A percentile compares a stretch with the other conserved stretches of the same genome.
phyloP scores from a whole-genome alignment of 2,888 invertebrate genomes.

The Parnassius apollo region DNA sequence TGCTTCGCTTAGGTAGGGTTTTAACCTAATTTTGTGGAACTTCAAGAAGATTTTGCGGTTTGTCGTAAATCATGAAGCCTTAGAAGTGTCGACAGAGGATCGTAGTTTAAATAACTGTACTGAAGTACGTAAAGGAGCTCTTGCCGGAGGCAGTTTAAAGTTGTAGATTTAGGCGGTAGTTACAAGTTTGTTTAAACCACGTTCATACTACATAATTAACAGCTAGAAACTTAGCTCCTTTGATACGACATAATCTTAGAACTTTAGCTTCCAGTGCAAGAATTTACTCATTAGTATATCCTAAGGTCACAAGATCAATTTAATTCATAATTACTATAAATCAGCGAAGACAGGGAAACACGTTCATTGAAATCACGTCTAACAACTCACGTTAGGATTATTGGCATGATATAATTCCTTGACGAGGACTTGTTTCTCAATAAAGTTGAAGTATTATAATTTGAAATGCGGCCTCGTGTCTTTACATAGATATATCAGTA shows the following conservation, averaged over 20 bases:
- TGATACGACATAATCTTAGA: constrained; percentile 51
- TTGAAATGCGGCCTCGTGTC: constrained; percentile 37
- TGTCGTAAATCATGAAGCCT: constrained; percentile 33
- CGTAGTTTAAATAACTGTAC: constrained; percentile 28
- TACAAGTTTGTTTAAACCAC: constrained; percentile 37
- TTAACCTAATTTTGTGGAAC: constrained; percentile 39
- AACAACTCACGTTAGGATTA: constrained; percentile 58
- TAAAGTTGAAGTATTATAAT: constrained; percentile 47
- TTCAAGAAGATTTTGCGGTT: constrained; percentile 41
- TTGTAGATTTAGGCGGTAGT: constrained; percentile 42
- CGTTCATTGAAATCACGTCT: constrained; percentile 59
- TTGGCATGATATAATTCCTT: constrained; percentile 54
- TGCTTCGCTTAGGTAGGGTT: constrained; percentile 33
- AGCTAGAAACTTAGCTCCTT: constrained; percentile 61
- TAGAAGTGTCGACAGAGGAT: constrained; percentile 31
- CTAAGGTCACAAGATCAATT: constrained; percentile 29
- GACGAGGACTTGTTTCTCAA: constrained; percentile 55
- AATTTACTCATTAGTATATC: constrained; percentile 35
- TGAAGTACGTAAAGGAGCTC: constrained; percentile 30
- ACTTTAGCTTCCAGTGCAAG: constrained; percentile 48
- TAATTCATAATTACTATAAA: constrained; percentile 34
- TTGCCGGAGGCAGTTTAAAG: constrained; percentile 38
- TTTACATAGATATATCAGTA: constrained; percentile 56
- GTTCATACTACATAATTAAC: constrained; percentile 58
- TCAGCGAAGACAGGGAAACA: constrained; percentile 50